These are phyloP conservation scores for Eurypyga helias DNA, from an alignment of 2,113 vertebrate species.

Conservation along the genomic window DNA sequence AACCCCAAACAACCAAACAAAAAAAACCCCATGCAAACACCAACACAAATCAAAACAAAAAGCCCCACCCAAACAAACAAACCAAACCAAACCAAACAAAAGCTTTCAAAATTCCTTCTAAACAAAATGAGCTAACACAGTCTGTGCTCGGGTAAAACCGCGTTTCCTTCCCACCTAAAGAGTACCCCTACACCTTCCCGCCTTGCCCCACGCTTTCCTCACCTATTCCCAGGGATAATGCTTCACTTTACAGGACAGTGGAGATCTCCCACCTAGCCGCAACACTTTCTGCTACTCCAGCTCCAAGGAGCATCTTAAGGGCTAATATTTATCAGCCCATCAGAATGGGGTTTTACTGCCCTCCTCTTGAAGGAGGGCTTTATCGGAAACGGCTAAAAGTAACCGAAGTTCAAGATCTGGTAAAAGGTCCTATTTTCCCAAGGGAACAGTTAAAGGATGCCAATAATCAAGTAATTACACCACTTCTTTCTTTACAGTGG, in stretches of 20 bases:
- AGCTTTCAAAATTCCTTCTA: not conserved
- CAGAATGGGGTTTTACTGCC: accelerated
- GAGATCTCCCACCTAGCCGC: not conserved
- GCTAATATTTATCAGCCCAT: not conserved
- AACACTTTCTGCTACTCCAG: not conserved
- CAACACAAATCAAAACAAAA: not conserved
- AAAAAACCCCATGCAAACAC: too few species aligned
- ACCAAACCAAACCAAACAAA: not conserved
- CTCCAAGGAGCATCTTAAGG: not conserved
- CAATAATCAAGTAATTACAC: not conserved
- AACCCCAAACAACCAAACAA: not conserved
- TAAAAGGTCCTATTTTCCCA: not conserved
- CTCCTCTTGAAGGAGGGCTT: not conserved
- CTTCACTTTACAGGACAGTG: too few species aligned
- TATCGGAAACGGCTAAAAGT: not conserved
- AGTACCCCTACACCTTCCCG: too few species aligned
- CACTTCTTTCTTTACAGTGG: not conserved
- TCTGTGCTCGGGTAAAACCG: not conserved
- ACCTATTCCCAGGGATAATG: not conserved
- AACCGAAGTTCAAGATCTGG: not conserved
- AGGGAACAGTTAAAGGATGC: not conserved
- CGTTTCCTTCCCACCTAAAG: not conserved
- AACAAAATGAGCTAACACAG: not conserved
- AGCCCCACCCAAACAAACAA: too few species aligned
- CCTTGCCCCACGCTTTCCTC: not conserved